A percentile compares a stretch with the other conserved stretches of the same genome.
Conservation (phyloP, 2,113 vertebrate genomes). For the Mellivora capensis region DNA sequence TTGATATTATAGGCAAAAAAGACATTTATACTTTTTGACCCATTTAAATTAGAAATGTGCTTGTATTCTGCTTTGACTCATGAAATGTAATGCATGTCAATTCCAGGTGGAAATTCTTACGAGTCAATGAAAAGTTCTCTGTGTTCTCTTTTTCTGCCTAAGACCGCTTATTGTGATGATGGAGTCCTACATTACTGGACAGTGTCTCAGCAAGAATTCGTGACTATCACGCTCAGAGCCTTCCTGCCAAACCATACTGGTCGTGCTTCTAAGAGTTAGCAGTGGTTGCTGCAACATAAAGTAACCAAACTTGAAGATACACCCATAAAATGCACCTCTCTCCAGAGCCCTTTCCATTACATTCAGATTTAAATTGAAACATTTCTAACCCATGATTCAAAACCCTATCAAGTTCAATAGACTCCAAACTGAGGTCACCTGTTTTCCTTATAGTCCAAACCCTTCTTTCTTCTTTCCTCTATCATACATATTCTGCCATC, state of each 20-base stretch:
- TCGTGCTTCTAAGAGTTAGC: not conserved
- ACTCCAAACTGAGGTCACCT: not conserved
- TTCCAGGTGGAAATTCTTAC: not conserved
- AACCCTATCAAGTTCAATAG: not conserved
- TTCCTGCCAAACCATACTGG: not conserved
- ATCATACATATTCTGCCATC: not conserved
- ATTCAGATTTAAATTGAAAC: not conserved
- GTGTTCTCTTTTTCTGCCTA: not conserved
- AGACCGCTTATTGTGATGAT: not conserved
- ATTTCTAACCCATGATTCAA: not conserved
- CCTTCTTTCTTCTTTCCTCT: not conserved
- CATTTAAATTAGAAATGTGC: not conserved
- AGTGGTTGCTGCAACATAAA: not conserved
- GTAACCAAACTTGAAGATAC: not conserved
- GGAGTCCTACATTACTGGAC: not conserved
- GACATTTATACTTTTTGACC: not conserved
- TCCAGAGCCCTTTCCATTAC: not conserved
- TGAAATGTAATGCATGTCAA: not conserved
- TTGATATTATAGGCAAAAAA: not conserved
- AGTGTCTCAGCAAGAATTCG: not conserved
- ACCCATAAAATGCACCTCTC: not conserved
- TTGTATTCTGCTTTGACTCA: not conserved
- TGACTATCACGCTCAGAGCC: not conserved
- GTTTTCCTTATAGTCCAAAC: not conserved
- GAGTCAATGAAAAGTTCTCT: not conserved